Percentiles rank a stretch among this genome's conserved stretches.
Conservation (phyloP, 2,888 invertebrate species). For the Eupithecia abbreviata region DNA sequence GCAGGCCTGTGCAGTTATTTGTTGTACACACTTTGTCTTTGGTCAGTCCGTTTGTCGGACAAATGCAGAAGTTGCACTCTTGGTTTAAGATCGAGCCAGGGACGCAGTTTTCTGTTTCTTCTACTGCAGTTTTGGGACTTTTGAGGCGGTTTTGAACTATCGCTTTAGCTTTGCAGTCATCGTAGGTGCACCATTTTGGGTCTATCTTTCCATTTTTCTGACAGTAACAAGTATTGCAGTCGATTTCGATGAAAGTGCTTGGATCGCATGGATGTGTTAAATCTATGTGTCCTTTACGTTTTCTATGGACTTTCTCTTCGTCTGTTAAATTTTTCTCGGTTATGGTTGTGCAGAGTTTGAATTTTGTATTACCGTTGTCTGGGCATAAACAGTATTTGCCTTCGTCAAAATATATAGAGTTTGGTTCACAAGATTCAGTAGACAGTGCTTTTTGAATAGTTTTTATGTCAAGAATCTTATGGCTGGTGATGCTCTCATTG, state of each 20-base stretch:
- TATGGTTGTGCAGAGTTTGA: conserved; percentile 60
- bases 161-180: conserved; percentile 68
- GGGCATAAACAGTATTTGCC: conserved; percentile 69
- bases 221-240: conserved; percentile 77
- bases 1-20: conserved; percentile 56
- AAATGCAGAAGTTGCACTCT: conserved; percentile 77
- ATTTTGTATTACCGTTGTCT: conserved; percentile 56
- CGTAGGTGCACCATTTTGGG: conserved; percentile 75
- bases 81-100: conserved; percentile 67
- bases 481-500: conserved; percentile 50
- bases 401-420: conserved; percentile 61
- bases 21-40: conserved; percentile 67
- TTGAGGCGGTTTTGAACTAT: conserved; percentile 55
- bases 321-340: conserved; percentile 22
- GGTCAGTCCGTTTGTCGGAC: conserved; percentile 62
- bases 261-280: conserved; percentile 64
- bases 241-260: conserved; percentile 68
- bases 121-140: conserved; percentile 3
- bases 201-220: conserved; percentile 68
- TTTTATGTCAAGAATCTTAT: conserved; percentile 52
- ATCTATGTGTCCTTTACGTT: conserved; percentile 44
- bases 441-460: conserved; percentile 49
- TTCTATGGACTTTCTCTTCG: neutral
- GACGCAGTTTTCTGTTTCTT: conserved; percentile 49
- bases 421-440: conserved; percentile 58